Conservation (phyloP, 1,140 invertebrate genomes). For the Cydia splendana region DNA sequence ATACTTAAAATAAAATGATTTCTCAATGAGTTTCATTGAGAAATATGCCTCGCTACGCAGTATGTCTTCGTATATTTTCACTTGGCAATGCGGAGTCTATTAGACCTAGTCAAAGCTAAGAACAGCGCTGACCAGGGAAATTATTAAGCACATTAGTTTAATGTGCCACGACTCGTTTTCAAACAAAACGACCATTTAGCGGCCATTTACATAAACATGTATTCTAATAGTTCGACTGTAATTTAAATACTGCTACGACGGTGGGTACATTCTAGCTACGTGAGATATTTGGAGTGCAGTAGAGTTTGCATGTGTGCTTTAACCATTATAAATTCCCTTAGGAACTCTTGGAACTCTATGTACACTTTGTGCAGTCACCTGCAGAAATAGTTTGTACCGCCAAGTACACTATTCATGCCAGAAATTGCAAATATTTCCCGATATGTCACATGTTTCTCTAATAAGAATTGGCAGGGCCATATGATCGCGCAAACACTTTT, state of each 20-base stretch:
- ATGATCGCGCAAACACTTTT: too few species aligned
- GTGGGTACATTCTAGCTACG: neutral
- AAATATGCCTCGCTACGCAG: too few species aligned
- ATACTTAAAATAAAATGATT: too few species aligned
- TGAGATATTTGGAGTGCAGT: neutral
- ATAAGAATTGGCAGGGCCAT: too few species aligned
- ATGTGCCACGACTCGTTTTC: constrained; percentile 39
- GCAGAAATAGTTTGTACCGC: too few species aligned
- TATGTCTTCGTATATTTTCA: too few species aligned
- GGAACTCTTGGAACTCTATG: neutral
- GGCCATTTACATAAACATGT: constrained; percentile 33
- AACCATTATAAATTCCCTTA: constrained; percentile 3
- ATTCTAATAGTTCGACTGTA: constrained; percentile 29
- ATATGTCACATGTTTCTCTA: too few species aligned
- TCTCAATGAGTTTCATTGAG: too few species aligned
- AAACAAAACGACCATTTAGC: constrained; percentile 33
- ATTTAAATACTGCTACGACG: constrained; percentile 19
- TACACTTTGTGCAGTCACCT: neutral
- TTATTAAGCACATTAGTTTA: constrained; percentile 43
- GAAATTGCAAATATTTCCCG: too few species aligned
- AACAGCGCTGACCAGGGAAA: constrained; percentile 30
- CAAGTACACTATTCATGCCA: too few species aligned
- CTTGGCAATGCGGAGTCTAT: neutral
- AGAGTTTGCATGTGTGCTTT: neutral
- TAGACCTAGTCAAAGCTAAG: neutral